These are phyloP conservation scores for Hapalemur alaotrensis DNA, from an alignment of 2,797 vertebrate species.

Conservation along the genomic window DNA sequence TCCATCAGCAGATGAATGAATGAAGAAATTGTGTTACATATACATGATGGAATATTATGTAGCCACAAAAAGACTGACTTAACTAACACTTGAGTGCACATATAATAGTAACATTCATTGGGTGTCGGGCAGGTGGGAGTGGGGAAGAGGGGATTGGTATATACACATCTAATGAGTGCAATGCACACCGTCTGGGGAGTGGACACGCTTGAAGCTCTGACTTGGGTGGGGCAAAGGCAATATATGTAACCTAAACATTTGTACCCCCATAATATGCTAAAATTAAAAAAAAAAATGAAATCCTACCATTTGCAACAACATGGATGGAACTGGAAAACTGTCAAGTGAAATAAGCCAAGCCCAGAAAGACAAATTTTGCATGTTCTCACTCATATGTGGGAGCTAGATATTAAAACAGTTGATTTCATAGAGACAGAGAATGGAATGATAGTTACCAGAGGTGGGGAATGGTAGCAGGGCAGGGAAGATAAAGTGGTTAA, in stretches of 20 bases:
- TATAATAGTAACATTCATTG: too few relatives aligned
- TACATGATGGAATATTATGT: neutral
- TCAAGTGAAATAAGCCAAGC: neutral
- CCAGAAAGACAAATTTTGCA: neutral
- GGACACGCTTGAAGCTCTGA: too few relatives aligned
- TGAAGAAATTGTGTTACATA: neutral
- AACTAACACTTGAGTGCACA: too few relatives aligned
- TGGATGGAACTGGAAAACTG: neutral
- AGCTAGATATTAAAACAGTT: neutral
- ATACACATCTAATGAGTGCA: too few relatives aligned
- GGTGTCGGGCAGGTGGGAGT: too few relatives aligned
- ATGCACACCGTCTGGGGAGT: rapidly evolving
- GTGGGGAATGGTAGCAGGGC: neutral
- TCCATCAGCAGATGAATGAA: neutral
- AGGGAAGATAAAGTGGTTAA: neutral
- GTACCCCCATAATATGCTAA: too few relatives aligned
- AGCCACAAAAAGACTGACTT: neutral
- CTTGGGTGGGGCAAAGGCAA: too few relatives aligned
- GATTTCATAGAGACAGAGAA: neutral
- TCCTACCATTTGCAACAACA: neutral
- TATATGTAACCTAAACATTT: too few relatives aligned
- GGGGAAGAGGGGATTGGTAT: too few relatives aligned
- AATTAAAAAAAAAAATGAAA: neutral
- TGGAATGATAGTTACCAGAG: neutral
- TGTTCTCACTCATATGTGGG: neutral